A percentile compares a stretch with the other conserved stretches of the same genome.
These are phyloP conservation scores for Ochlodes sylvanus DNA, from an alignment of 2,888 invertebrate genomes.

Conservation along the genomic window DNA sequence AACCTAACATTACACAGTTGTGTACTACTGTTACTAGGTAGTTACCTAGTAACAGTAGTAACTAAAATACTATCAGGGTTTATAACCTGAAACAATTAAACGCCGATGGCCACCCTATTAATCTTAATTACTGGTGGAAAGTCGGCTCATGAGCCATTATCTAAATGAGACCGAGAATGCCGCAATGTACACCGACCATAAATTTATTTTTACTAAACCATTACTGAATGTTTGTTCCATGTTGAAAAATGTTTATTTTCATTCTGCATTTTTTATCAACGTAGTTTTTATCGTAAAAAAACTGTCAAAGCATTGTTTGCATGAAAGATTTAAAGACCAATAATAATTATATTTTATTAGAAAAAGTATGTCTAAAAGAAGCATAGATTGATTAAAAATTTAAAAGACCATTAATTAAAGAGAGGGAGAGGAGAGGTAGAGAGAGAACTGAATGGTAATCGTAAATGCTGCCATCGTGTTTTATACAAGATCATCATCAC, in stretches of 20 bases:
- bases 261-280: slow-evolving; percentile 25
- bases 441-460: too few species aligned
- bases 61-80: slow-evolving; percentile 29
- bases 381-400: too few species aligned
- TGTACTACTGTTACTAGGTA: too few species aligned
- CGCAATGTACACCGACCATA: slow-evolving; percentile 43
- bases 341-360: too few species aligned
- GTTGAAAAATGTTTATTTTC: slow-evolving; percentile 29
- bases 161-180: slow-evolving; percentile 63
- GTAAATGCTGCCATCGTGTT: too few species aligned
- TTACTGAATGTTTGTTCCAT: slow-evolving; percentile 37
- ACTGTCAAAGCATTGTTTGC: slow-evolving; percentile 17
- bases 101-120: slow-evolving; percentile 62
- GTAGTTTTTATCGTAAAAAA: slow-evolving; percentile 11
- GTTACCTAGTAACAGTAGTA: too few species aligned
- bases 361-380: too few species aligned
- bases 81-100: slow-evolving; percentile 51
- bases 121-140: slow-evolving; percentile 68
- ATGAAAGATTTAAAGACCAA: neutral
- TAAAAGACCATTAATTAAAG: too few species aligned
- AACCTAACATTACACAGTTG: too few species aligned
- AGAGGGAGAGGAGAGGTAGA: too few species aligned
- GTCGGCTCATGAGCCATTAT: slow-evolving; percentile 67
- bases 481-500: too few species aligned
- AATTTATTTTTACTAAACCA: slow-evolving; percentile 49